phyloP scores from a whole-genome alignment of 2,113 vertebrate genomes.

The Cinclus cinclus region DNA sequence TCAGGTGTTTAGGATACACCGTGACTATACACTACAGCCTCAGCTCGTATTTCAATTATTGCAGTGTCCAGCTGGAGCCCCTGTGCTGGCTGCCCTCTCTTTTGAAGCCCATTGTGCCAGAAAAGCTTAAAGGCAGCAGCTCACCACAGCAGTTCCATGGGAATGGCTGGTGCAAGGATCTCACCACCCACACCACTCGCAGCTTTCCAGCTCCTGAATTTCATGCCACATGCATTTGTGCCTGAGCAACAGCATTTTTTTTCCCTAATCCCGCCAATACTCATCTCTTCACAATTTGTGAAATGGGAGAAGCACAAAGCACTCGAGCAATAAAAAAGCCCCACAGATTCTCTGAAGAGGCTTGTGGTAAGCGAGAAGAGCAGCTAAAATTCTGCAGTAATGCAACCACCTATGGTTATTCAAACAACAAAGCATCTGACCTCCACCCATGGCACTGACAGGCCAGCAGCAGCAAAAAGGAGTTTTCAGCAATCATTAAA shows the following conservation, averaged over 20 bases:
- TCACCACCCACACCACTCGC: neutral
- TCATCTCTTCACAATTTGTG: neutral
- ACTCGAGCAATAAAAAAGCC: neutral
- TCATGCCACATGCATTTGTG: neutral
- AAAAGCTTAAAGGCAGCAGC: neutral
- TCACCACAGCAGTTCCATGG: neutral
- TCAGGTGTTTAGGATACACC: neutral
- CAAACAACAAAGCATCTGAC: neutral
- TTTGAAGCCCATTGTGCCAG: neutral
- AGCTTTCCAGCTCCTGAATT: neutral
- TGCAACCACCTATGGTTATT: neutral
- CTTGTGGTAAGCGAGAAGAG: neutral
- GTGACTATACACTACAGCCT: neutral
- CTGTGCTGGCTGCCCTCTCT: neutral
- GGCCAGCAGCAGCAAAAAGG: neutral
- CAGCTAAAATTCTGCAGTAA: neutral
- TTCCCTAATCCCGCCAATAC: neutral
- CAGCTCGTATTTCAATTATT: neutral
- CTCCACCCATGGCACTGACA: neutral
- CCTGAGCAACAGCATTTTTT: neutral
- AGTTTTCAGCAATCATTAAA: neutral
- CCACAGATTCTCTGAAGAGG: neutral
- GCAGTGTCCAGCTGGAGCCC: neutral
- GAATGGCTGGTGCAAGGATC: neutral
- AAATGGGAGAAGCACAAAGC: neutral